Evolutionary conservation across 2,888 invertebrate genomes (phyloP), one percentile per base, ranked within the genome.

Genomic region (Agrochola lota): DNA sequence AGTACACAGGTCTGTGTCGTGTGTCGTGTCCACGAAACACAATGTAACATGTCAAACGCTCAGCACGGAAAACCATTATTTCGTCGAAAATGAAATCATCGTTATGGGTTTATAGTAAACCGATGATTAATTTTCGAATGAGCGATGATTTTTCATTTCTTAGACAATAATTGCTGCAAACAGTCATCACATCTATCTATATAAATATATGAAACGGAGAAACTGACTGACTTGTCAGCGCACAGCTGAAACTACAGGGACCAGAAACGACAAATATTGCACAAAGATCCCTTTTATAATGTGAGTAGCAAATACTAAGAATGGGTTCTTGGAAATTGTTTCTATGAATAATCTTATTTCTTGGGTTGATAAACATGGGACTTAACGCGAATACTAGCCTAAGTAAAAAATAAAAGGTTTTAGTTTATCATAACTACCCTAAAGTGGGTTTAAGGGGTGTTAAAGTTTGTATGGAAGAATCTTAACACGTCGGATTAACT

Each of bases 1-100:
- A 20, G 17, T 30, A 49, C 8, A 57, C 11, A 20, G 12, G 46
- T 59, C 15, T 23, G 20, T 23, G 0, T 30, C 26, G 1, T 67
- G 12, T 46, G n/a, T 64, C 17, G 17, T n/a, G 5, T 68, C 9
- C 7, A 63, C 20, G 9, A 66, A 35, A 49, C n/a, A 66, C 9
- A 55, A 43, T 26, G 49, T 2, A 12, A 63, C 66, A 63, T 71
- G 26, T 30, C 49, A 68, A 62, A 71, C 83, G 78, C 85, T 72
- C 59, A 75, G 77, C 80, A 43, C 5, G 5, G 17, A 62, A 26
- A 40, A 49, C 49, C 11, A 11, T 60, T 35, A 59, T 11, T 72
- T 35, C 15, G 6, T n/a, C 9, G 35, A 60, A 46, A 74, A 26
- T 49, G 2, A 35, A 26, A 40, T 52, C 17, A 40, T 30, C 0